Evolutionary conservation across 2,888 invertebrate species (phyloP).

Genomic region (Drosophila rubida): DNA sequence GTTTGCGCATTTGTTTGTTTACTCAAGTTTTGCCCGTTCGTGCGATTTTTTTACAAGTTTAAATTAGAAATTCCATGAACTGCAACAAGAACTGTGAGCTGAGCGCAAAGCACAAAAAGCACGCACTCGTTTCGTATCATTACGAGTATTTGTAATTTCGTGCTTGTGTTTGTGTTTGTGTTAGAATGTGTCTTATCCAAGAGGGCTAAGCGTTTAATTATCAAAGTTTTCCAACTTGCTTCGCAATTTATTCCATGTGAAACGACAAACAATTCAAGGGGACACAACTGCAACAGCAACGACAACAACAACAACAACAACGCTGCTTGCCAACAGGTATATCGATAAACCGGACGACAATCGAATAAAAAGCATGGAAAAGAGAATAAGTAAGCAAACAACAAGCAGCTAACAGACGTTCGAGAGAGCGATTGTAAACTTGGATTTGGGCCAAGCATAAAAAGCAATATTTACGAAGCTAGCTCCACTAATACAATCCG

Average conservation of each 20-base stretch:
- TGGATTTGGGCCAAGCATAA: conserved; percentile 8
- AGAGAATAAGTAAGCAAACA: not conserved
- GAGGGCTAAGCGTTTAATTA: conserved; percentile 53
- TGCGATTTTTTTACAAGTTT: conserved; percentile 59
- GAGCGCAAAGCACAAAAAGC: conserved; percentile 31
- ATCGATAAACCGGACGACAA: conserved; percentile 46
- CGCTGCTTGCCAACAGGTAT: conserved; percentile 43
- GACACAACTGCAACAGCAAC: not conserved
- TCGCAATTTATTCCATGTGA: conserved; percentile 19
- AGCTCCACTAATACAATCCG: conserved; percentile 22
- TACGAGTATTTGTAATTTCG: conserved; percentile 20
- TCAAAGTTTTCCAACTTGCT: conserved; percentile 45
- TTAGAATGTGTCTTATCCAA: conserved; percentile 1
- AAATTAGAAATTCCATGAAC: conserved; percentile 67
- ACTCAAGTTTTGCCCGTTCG: conserved; percentile 50
- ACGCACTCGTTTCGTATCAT: conserved; percentile 34
- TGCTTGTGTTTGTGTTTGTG: not conserved
- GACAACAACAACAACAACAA: too few relatives aligned
- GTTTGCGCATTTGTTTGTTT: conserved; percentile 69
- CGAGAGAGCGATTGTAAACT: conserved; percentile 3
- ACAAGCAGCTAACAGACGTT: not conserved
- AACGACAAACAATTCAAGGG: conserved; percentile 3
- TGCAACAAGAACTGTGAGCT: conserved; percentile 9
- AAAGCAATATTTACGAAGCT: conserved; percentile 1
- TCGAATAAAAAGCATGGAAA: conserved; percentile 4